Base-by-base conservation (phyloP, 2,797 vertebrate genomes). In the Squalus acanthias region DNA sequence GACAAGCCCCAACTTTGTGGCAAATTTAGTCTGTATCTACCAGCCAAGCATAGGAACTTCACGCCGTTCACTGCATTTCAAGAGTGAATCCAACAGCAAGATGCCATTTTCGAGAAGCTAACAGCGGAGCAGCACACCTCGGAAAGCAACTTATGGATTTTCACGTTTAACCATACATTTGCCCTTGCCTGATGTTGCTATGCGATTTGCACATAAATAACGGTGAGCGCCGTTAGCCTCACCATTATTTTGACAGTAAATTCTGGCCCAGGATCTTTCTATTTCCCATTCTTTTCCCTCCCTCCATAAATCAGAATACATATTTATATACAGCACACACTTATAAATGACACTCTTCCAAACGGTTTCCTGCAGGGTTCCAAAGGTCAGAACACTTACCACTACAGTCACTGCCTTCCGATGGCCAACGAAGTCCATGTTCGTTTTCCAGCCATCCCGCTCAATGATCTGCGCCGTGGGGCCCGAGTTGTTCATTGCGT, bases 401-500 rank as follows among this genome's bases (percentile, higher is more conserved):
- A 99, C 99, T 22, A 99, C 99, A 0, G 99, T 99, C 96, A 99
- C 99, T 0, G 99, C 99, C 97, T 99, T 99, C 65, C 99, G 98
- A 97, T 99, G 99, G 57, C 99, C 99, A 91, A 99, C 99, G 95
- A 99, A 99, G 97, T 99, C 99, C 99, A 99, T 99, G 97, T 99
- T 99, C 95, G 99, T 99, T 97, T 99, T 99, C 99, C 99, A 99
- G 96, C 99, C 99, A 79, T 99, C 99, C 3, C 99, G 97, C 97
- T 99, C 99, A 24, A 99, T 99, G 96, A 99, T 99, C 98, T 99
- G 99, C 67, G 99, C 99, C 0, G 99, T 99, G 91, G 99, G 99
- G 29, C 99, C 99, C 0, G 99, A 99, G 98, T 99, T 99, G 97
- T 99, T 99, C 99, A 99, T 99, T 96, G 99, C 99, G 39, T 99